These are phyloP conservation scores for Sarotherodon lohbergeri DNA, from an alignment of 2,113 vertebrate species.

Conservation along the genomic window DNA sequence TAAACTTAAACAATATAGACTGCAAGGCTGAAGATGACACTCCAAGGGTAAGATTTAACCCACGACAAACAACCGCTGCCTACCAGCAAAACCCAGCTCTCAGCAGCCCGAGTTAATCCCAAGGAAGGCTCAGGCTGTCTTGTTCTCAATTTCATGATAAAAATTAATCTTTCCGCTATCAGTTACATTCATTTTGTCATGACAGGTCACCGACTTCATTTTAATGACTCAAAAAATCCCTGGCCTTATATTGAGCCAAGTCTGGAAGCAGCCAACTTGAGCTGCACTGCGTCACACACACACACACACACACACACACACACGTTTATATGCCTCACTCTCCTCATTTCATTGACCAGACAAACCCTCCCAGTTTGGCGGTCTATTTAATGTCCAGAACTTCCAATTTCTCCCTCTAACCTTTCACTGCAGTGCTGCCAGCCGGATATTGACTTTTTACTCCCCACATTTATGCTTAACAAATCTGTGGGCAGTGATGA, in stretches of 20 bases:
- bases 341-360: neutral
- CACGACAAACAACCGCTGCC: neutral
- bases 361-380: neutral
- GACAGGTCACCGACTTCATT: neutral
- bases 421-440: neutral
- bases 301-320: neutral
- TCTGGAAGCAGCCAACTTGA: neutral
- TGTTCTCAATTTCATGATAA: neutral
- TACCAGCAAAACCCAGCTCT: neutral
- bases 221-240: neutral
- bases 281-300: neutral
- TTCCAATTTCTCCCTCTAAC: neutral
- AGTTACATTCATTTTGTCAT: neutral
- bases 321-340: accelerated
- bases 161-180: neutral
- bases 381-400: neutral
- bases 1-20: neutral
- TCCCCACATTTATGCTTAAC: neutral
- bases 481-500: neutral
- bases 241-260: neutral
- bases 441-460: neutral
- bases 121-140: neutral
- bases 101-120: neutral
- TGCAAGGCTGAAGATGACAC: neutral
- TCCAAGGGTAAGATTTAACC: neutral